Conservation (phyloP, 2,888 invertebrate genomes). For the Nephrocerus scutellatus region DNA sequence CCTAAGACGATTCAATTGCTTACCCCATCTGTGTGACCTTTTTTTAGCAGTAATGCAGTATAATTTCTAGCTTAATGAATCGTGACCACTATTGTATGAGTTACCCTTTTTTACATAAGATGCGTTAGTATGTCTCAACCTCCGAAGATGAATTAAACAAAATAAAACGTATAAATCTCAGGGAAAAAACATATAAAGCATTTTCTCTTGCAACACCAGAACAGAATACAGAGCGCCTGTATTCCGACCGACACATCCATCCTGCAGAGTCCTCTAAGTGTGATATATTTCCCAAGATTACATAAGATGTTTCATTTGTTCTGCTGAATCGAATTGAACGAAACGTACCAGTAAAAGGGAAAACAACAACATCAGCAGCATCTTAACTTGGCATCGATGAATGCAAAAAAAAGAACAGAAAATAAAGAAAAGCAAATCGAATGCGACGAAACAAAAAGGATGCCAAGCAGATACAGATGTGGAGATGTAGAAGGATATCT, state of each 20-base stretch:
- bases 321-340: slow-evolving; percentile 37
- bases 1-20: too few relatives aligned
- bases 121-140: too few relatives aligned
- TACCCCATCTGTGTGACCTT: too few relatives aligned
- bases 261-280: slow-evolving; percentile 41
- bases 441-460: slow-evolving; percentile 24
- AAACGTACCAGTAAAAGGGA: slow-evolving; percentile 7
- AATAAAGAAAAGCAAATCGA: slow-evolving; percentile 32
- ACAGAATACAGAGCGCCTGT: too few relatives aligned
- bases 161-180: slow-evolving; percentile 45
- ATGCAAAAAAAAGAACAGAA: slow-evolving; percentile 6
- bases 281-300: slow-evolving; percentile 49
- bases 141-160: too few relatives aligned
- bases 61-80: too few relatives aligned
- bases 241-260: too few relatives aligned
- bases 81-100: too few relatives aligned
- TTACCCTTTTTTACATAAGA: too few relatives aligned
- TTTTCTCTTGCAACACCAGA: too few relatives aligned
- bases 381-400: slow-evolving; percentile 17
- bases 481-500: slow-evolving; percentile 27
- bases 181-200: slow-evolving; percentile 47
- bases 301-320: slow-evolving; percentile 44
- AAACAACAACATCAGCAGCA: slow-evolving; percentile 13
- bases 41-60: too few relatives aligned
- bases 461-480: slow-evolving; percentile 21